Percentiles rank a stretch among this genome's conserved stretches.
Conservation (phyloP, 2,797 vertebrate genomes). For the Echeneis naucrates region DNA sequence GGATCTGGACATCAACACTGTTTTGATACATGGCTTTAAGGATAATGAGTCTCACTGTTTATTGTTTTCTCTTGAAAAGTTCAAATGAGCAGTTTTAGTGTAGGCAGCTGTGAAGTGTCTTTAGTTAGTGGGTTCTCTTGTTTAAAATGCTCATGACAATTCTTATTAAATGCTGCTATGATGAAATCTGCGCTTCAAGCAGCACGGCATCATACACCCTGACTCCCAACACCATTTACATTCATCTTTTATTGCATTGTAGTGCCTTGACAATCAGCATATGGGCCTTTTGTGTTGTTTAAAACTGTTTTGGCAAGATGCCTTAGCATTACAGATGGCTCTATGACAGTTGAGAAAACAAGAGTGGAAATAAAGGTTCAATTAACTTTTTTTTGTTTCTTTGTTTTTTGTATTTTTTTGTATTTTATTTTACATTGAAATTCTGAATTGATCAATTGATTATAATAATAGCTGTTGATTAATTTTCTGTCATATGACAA, state of each 20-base stretch:
- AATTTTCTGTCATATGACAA: no score
- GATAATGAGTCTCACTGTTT: slow-evolving; percentile 25
- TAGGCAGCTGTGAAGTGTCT: slow-evolving; percentile 23
- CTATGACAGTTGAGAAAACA: neutral
- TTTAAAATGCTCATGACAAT: slow-evolving; percentile 24
- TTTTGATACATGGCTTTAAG: slow-evolving; percentile 39
- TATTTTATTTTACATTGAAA: no score
- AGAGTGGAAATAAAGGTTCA: neutral
- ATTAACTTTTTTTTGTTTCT: no score
- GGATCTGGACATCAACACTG: slow-evolving; percentile 44
- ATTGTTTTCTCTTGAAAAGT: slow-evolving; percentile 34
- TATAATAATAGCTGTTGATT: no score
- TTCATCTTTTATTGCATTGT: slow-evolving; percentile 23
- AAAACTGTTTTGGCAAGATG: slow-evolving; percentile 2
- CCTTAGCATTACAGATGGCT: neutral
- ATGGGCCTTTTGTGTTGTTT: slow-evolving; percentile 10
- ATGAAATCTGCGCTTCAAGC: slow-evolving; percentile 1
- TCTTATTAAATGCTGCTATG: slow-evolving; percentile 19
- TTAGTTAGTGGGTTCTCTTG: slow-evolving; percentile 32
- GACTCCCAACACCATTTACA: neutral
- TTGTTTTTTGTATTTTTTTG: no score
- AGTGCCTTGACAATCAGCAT: slow-evolving; percentile 13
- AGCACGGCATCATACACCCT: neutral
- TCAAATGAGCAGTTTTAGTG: slow-evolving; percentile 41
- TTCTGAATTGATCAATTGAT: neutral